phyloP scores from a whole-genome alignment of 2,797 vertebrate species.

The Nannoperca australis region DNA sequence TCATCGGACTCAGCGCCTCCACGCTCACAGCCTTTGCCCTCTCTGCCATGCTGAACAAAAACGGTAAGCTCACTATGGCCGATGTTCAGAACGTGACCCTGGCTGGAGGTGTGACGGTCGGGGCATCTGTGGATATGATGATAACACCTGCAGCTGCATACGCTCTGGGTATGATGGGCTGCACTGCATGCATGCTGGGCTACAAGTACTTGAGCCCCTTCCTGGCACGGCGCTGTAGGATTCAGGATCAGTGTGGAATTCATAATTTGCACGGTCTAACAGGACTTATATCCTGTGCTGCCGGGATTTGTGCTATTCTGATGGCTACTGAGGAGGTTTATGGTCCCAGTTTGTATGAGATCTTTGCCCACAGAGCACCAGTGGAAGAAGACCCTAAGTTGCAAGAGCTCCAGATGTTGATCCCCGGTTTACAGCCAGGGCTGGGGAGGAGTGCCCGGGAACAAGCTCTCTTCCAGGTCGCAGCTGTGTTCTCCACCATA shows the following conservation, averaged over 20 bases:
- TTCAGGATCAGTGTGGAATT: constrained; percentile 91
- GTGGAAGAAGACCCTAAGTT: constrained; percentile 78
- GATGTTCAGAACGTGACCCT: constrained; percentile 91
- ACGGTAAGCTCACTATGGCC: constrained; percentile 84
- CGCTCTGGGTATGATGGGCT: constrained; percentile 84
- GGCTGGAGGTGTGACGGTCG: constrained; percentile 89
- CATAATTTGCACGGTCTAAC: constrained; percentile 91
- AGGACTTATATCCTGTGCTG: constrained; percentile 83
- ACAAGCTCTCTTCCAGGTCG: constrained; percentile 86
- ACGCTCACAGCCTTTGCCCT: constrained; percentile 85
- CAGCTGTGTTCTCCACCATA: constrained; percentile 82
- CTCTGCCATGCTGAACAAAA: constrained; percentile 86
- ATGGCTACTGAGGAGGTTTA: constrained; percentile 76
- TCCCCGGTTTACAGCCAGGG: constrained; percentile 52
- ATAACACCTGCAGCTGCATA: constrained; percentile 84
- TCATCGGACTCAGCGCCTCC: constrained; percentile 87
- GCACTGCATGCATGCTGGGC: constrained; percentile 85
- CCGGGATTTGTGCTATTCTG: constrained; percentile 83
- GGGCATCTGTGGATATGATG: constrained; percentile 87
- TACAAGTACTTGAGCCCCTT: constrained; percentile 88
- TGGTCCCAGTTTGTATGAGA: constrained; percentile 78
- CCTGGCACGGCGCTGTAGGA: constrained; percentile 68
- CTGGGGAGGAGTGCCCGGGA: constrained; percentile 66
- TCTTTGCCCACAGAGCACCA: constrained; percentile 76
- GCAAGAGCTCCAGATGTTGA: constrained; percentile 62